Evolutionary conservation across 2,888 invertebrate genomes (phyloP), one percentile per base, ranked within the genome.

Genomic region (Marasmarcha lunaedactyla): DNA sequence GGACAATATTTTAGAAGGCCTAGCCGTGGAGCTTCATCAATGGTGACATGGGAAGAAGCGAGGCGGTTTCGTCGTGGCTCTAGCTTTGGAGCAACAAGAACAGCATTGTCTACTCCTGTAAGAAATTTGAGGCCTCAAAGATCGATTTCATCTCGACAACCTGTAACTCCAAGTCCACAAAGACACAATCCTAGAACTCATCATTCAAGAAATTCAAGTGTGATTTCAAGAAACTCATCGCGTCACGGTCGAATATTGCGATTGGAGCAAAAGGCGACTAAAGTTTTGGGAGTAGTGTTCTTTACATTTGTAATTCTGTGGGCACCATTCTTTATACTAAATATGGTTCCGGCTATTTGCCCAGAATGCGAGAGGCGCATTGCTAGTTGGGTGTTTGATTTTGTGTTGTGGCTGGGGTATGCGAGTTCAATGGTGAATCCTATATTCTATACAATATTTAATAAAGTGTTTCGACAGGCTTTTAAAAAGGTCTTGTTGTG

Each of bases 341-440:
- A 97, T 63, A 86, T 97, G 61, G 79, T 95, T 47, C 92, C 94
- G 10, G 92, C 92, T 0, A 86, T 95, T 6, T 96, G 95, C 57
- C 87, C 88, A 6, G 87, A 90, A 48, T 95, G 95, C 59, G 93
- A 93, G 57, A 86, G 87, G 30, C 85, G 89, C 42, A 88, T 93
- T 38, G 87, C 92, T 39, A 88, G 86, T 47, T 91, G 93, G 86
- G 90, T 95, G 35, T 90, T 93, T 57, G 94, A 94, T 63, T 87
- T 93, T 45, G 95, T 93, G 42, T 89, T 95, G 36, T 97, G 97
- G 97, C 81, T 97, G 46, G 97, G 97, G 13, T 97, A 96, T 65
- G 92, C 95, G 40, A 95, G 95, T 62, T 95, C 95, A 10, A 95
- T 95, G 90, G 94, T 97, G 25, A 97, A 97, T 76, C 97, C 97